Percentiles rank a stretch among this genome's conserved stretches.
These are phyloP conservation scores for Lasius fuliginosus DNA, from an alignment of 2,888 invertebrate species.

Conservation along the genomic window DNA sequence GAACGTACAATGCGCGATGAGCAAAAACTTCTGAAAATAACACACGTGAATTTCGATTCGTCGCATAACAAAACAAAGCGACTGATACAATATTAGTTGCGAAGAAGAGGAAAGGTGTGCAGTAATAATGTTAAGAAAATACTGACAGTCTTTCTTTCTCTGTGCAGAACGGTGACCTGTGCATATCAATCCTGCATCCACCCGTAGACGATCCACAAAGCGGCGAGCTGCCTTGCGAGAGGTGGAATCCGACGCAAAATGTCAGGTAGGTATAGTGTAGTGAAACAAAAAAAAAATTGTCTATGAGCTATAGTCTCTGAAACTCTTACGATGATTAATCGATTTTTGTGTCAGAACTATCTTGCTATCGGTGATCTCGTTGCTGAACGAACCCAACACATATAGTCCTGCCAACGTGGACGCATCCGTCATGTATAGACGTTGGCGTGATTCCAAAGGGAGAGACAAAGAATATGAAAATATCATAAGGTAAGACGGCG, in stretches of 20 bases:
- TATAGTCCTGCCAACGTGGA: conserved; percentile 99
- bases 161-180: conserved; percentile 97
- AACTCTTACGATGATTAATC: not conserved
- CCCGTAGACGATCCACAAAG: conserved; percentile 99
- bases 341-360: conserved; percentile 91
- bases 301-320: not conserved
- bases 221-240: conserved; percentile 99
- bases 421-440: conserved; percentile 99
- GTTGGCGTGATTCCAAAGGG: conserved; percentile 99
- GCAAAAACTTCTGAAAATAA: conserved; percentile 23
- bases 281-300: not conserved
- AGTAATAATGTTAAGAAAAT: not conserved
- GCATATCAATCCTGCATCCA: conserved; percentile 99
- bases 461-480: conserved; percentile 99
- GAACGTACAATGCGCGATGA: not conserved
- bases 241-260: conserved; percentile 99
- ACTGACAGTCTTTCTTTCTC: not conserved
- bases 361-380: conserved; percentile 98
- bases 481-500: conserved; percentile 93
- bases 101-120: not conserved
- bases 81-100: not conserved
- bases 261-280: conserved; percentile 89
- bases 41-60: not conserved
- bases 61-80: conserved; percentile 10
- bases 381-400: conserved; percentile 99